Base-by-base conservation (phyloP, 64 coral and sea anemone species). In the Pachyseris speciosa region DNA sequence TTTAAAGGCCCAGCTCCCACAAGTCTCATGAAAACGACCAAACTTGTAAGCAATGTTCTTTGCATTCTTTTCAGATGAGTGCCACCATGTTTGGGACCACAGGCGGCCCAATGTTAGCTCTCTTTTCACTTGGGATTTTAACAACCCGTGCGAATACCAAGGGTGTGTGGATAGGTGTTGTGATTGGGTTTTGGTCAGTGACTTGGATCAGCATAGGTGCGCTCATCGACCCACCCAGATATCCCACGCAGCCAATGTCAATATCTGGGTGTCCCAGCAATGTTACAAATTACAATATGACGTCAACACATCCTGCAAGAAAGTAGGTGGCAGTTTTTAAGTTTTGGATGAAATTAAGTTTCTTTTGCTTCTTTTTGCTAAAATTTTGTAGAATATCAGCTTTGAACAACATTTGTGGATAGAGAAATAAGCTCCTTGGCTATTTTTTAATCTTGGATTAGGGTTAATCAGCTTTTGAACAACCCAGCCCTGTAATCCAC, bases 31-130 rank as follows among this genome's bases (percentile, higher is more conserved):
- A n/a, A n/a, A n/a, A n/a, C n/a, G n/a, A n/a, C n/a, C n/a, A n/a
- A n/a, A n/a, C n/a, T n/a, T n/a, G n/a, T n/a, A n/a, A n/a, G n/a
- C n/a, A n/a, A n/a, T 25, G 10, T 75, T 51, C 40, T 31, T 41
- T 5, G 28, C 31, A 28, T 26, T 70, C 7, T 50, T 80, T 16
- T 0, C 67, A 92, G 89, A 92, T 92, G 89, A 92, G 89, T 84
- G 78, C 89, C 47, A 63, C 89, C 4, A 92, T 92, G 89, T 92
- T 92, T 52, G 89, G 89, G 5, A 83, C 70, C 9, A 85, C 70
- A 61, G 89, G 89, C 0, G 89, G 89, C 26, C 89, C 89, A 92
- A 92, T 92, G 89, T 71, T 92, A 29, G 89, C 37, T 33, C 53
- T 92, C 13, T 92, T 92, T 47, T 84, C 65, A 32, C 31, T 92